These are phyloP conservation scores for Hyphantria cunea DNA, from an alignment of 1,140 invertebrate species.

Conservation along the genomic window DNA sequence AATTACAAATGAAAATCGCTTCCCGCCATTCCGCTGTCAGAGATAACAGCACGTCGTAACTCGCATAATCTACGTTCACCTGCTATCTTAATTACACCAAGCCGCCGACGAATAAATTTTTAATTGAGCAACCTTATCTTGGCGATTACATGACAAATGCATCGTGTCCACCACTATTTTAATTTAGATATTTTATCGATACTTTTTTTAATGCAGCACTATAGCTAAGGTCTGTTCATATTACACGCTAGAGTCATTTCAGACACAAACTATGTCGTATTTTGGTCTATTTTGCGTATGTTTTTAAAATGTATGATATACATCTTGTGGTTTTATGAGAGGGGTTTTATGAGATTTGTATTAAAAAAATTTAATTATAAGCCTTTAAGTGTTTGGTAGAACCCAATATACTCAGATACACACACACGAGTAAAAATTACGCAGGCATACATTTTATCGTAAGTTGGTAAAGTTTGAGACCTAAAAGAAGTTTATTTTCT, in stretches of 20 bases:
- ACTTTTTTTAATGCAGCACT: constrained; percentile 13
- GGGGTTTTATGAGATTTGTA: too few species aligned
- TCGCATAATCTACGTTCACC: constrained; percentile 56
- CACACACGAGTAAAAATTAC: too few species aligned
- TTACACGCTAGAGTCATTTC: constrained; percentile 27
- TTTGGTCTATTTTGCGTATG: constrained; percentile 12
- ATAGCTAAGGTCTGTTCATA: constrained; percentile 21
- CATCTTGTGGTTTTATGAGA: too few species aligned
- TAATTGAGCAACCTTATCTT: constrained; percentile 65
- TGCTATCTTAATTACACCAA: constrained; percentile 63
- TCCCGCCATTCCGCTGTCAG: constrained; percentile 49
- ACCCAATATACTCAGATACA: too few species aligned
- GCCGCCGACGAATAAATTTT: constrained; percentile 55
- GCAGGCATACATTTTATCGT: too few species aligned
- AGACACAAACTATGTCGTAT: constrained; percentile 24
- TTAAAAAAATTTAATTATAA: too few species aligned
- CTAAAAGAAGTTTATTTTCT: too few species aligned
- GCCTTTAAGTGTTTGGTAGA: too few species aligned
- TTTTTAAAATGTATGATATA: constrained; percentile 19
- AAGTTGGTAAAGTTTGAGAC: too few species aligned
- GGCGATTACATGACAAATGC: constrained; percentile 57
- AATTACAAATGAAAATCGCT: constrained; percentile 73
- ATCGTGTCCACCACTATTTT: constrained; percentile 48
- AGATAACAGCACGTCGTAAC: constrained; percentile 59
- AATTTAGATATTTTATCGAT: constrained; percentile 46